Base-by-base conservation (phyloP, 2,888 invertebrate genomes). In the Drosophila parthenogenetica region DNA sequence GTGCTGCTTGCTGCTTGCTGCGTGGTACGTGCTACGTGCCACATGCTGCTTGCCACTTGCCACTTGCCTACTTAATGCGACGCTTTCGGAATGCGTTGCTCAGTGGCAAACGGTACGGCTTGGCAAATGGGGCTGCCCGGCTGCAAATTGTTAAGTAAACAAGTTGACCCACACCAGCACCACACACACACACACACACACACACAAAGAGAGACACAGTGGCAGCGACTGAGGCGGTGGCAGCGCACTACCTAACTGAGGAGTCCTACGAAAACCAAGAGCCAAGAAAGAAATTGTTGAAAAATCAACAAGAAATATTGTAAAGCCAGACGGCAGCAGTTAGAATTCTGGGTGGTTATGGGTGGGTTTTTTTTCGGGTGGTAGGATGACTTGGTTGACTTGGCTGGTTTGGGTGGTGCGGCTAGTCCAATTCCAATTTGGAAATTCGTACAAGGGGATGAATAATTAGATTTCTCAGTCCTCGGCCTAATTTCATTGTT, bases 401-500 rank as follows among this genome's bases (percentile, higher is more conserved):
- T 32, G 11, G 35, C 29, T 14, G 45, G 51, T 16, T 37, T 25
- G 45, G 32, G 40, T 29, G 42, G 43, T 17, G 16, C 14, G 22
- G 22, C 39, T 39, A 45, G 45, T 50, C 50, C 50, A 54, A 53
- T 53, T 43, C 54, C 54, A 43, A 54, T 54, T 49, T 58, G 48
- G 25, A 29, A 17, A 58, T 29, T 16, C 19, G 46, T 75, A 79
- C 89, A 90, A 87, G 80, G 90, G 87, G 81, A 90, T 91, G 91
- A 90, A 90, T 90, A 90, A 90, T 90, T 90, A 90, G 91, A 90
- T 90, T 90, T 87, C 87, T 83, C 87, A 82, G 82, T 69, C 62
- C 65, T 73, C 89, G 89, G 88, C 83, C 90, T 90, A 90, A 90
- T 90, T 90, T 89, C 91, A 90, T 90, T 89, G 90, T 87, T 87